These are phyloP conservation scores for Bos javanicus DNA, from an alignment of 2,113 vertebrate genomes.

Conservation along the genomic window DNA sequence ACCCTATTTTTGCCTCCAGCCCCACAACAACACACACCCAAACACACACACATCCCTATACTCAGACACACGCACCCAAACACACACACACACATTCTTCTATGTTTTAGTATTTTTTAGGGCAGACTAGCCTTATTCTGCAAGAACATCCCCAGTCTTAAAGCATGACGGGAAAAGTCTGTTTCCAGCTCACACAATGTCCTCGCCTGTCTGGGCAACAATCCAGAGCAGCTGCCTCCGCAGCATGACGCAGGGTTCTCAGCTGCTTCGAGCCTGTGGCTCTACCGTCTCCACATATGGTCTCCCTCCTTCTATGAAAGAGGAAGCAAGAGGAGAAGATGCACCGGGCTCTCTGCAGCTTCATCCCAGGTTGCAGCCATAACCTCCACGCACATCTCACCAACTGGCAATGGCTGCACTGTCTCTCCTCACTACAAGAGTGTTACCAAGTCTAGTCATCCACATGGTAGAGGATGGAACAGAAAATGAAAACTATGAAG, in stretches of 20 bases:
- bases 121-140: not conserved
- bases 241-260: not conserved
- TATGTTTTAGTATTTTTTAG: not conserved
- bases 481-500: not conserved
- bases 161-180: not conserved
- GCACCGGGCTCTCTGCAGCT: not conserved
- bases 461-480: not conserved
- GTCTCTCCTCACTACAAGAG: not conserved
- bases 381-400: not conserved
- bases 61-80: not conserved
- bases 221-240: not conserved
- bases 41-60: not conserved
- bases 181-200: not conserved
- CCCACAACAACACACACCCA: not conserved
- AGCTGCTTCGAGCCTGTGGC: not conserved
- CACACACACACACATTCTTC: not conserved
- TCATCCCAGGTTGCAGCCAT: not conserved
- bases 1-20: not conserved
- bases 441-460: not conserved
- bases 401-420: not conserved
- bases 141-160: not conserved
- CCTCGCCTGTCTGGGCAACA: not conserved
- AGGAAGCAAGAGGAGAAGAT: not conserved
- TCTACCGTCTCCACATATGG: not conserved
- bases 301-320: not conserved